Percentiles rank a stretch among this genome's conserved stretches.
These are phyloP conservation scores for Lucifuga dentata DNA, from an alignment of 2,113 vertebrate genomes.

Conservation along the genomic window DNA sequence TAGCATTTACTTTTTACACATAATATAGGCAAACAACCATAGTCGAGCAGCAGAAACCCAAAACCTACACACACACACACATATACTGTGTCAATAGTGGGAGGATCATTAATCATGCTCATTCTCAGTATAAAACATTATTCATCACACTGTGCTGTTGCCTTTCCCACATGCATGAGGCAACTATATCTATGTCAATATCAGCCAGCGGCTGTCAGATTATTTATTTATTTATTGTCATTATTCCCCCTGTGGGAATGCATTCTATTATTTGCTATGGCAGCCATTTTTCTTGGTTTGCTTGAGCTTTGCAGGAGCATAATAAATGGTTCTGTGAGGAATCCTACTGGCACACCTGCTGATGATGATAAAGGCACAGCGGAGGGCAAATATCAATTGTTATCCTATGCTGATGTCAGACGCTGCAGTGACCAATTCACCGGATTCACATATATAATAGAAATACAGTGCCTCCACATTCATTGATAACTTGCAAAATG, in stretches of 20 bases:
- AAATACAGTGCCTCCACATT: neutral
- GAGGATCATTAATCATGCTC: constrained; percentile 64
- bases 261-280: constrained; percentile 47
- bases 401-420: constrained; percentile 18
- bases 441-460: neutral
- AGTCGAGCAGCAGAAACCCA: neutral
- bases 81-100: constrained; percentile 7
- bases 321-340: constrained; percentile 56
- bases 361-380: constrained; percentile 63
- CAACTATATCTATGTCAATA: constrained; percentile 64
- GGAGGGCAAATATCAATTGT: constrained; percentile 21
- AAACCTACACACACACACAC: neutral
- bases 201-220: constrained; percentile 31
- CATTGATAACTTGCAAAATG: neutral
- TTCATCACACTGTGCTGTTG: constrained; percentile 34
- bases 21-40: constrained; percentile 19
- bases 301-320: constrained; percentile 35
- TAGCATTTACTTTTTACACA: constrained; percentile 28
- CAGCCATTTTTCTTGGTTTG: constrained; percentile 64
- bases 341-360: constrained; percentile 55
- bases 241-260: constrained; percentile 43
- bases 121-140: constrained; percentile 62
- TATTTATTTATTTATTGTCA: constrained; percentile 48
- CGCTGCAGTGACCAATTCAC: constrained; percentile 18
- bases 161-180: constrained; percentile 38